phyloP scores from a whole-genome alignment of 2,888 invertebrate species.

The Nymphalis polychloros region DNA sequence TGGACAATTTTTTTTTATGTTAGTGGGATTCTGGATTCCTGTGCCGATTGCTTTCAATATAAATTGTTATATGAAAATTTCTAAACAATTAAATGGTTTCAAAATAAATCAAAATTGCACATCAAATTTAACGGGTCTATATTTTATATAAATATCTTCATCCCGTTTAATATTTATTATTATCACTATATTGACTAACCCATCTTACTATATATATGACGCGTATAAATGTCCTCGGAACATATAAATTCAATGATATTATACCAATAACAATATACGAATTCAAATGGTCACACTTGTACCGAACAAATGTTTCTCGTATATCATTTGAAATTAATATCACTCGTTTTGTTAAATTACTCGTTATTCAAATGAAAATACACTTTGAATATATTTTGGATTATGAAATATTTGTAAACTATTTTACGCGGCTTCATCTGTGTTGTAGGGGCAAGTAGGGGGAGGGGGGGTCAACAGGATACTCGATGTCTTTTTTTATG shows the following conservation, averaged over 20 bases:
- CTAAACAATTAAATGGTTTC: too few relatives aligned
- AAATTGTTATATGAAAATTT: too few relatives aligned
- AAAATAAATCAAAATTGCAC: too few relatives aligned
- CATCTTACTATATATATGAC: not conserved
- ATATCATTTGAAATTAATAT: slow-evolving; percentile 38
- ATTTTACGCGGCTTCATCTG: too few relatives aligned
- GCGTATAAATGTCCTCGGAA: not conserved
- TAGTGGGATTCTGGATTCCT: too few relatives aligned
- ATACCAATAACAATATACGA: slow-evolving; percentile 21
- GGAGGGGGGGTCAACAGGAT: too few relatives aligned
- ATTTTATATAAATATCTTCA: not conserved
- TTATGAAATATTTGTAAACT: too few relatives aligned
- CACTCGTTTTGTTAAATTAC: slow-evolving; percentile 7
- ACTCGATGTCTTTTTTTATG: too few relatives aligned
- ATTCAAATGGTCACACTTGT: slow-evolving; percentile 24
- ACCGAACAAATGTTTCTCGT: slow-evolving; percentile 27
- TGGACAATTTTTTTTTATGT: too few relatives aligned
- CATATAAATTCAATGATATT: slow-evolving; percentile 6
- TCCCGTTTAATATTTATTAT: not conserved
- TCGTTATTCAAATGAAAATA: not conserved
- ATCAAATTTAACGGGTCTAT: too few relatives aligned
- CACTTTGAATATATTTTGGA: not conserved
- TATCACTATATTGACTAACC: not conserved
- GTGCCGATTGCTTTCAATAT: too few relatives aligned
- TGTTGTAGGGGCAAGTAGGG: too few relatives aligned